phyloP scores from a whole-genome alignment of 2,888 invertebrate genomes.

The Deroplatys truncata region DNA sequence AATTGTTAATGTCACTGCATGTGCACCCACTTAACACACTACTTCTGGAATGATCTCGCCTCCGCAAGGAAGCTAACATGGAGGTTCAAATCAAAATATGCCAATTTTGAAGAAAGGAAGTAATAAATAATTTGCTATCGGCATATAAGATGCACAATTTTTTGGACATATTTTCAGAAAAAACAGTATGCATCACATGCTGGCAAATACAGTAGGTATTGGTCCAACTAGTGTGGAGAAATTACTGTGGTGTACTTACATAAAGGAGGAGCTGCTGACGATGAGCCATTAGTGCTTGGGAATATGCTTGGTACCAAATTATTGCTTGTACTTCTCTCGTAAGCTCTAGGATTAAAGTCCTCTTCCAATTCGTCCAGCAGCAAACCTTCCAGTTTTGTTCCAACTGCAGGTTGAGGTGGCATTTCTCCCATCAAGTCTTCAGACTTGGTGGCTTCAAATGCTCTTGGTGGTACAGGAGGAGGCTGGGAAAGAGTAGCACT shows the following conservation, averaged over 20 bases:
- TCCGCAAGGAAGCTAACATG: too few relatives aligned
- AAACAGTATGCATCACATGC: too few relatives aligned
- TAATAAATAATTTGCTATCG: too few relatives aligned
- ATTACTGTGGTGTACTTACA: conserved; percentile 51
- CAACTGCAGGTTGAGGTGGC: conserved; percentile 59
- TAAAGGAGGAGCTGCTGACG: conserved; percentile 58
- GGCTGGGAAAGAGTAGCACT: conserved; percentile 35
- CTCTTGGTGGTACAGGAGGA: conserved; percentile 50
- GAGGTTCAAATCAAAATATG: too few relatives aligned
- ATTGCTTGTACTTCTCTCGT: conserved; percentile 50
- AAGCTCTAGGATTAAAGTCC: conserved; percentile 86
- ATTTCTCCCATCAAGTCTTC: conserved; percentile 28
- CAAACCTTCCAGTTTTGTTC: conserved; percentile 72
- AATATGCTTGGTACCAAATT: conserved; percentile 40
- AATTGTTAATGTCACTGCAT: too few relatives aligned
- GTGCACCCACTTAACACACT: too few relatives aligned
- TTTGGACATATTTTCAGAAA: too few relatives aligned
- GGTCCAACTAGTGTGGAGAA: too few relatives aligned
- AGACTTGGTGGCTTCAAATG: conserved; percentile 39
- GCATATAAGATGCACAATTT: too few relatives aligned
- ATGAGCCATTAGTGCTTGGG: conserved; percentile 38
- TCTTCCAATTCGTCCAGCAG: conserved; percentile 77
- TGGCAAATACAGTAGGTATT: too few relatives aligned
- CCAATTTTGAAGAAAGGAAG: too few relatives aligned
- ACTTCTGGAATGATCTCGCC: too few relatives aligned